phyloP scores from a whole-genome alignment of 1,140 invertebrate genomes.

The Trachelipus rathkii region DNA sequence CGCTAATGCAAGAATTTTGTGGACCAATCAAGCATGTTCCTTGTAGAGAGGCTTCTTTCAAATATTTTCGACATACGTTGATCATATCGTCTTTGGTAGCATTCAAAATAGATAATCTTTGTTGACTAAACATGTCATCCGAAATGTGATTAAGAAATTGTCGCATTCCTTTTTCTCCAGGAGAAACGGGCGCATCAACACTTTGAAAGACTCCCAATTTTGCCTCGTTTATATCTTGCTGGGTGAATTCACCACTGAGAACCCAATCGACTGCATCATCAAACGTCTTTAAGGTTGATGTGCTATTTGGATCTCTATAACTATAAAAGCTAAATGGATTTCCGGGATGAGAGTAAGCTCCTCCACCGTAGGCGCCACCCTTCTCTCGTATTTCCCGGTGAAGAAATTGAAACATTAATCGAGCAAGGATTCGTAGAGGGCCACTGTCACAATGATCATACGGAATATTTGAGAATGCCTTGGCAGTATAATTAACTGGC shows the following conservation, averaged over 20 bases:
- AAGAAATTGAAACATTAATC: conserved; percentile 74
- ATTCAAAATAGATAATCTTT: conserved; percentile 65
- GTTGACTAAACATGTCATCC: conserved; percentile 70
- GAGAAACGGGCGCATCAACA: conserved; percentile 76
- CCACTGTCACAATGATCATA: conserved; percentile 74
- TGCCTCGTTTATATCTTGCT: conserved; percentile 71
- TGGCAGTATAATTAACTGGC: conserved; percentile 78
- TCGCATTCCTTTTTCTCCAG: conserved; percentile 67
- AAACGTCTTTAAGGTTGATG: conserved; percentile 73
- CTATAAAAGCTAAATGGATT: conserved; percentile 76
- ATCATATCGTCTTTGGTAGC: conserved; percentile 65
- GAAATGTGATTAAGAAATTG: conserved; percentile 68
- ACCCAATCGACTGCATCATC: conserved; percentile 71
- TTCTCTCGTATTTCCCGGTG: conserved; percentile 82
- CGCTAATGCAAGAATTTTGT: conserved; percentile 26
- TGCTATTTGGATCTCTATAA: conserved; percentile 77
- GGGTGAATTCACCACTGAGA: conserved; percentile 52
- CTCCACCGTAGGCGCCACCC: conserved; percentile 87
- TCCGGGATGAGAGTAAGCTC: conserved; percentile 63
- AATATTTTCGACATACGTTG: conserved; percentile 64
- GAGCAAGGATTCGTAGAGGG: conserved; percentile 66
- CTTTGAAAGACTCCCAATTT: conserved; percentile 84
- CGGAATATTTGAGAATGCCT: conserved; percentile 69
- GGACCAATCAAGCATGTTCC: conserved; percentile 73
- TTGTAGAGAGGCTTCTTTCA: conserved; percentile 53